Base-by-base conservation (phyloP, 92 coral and sea anemone species). In the Montipora capitata region DNA sequence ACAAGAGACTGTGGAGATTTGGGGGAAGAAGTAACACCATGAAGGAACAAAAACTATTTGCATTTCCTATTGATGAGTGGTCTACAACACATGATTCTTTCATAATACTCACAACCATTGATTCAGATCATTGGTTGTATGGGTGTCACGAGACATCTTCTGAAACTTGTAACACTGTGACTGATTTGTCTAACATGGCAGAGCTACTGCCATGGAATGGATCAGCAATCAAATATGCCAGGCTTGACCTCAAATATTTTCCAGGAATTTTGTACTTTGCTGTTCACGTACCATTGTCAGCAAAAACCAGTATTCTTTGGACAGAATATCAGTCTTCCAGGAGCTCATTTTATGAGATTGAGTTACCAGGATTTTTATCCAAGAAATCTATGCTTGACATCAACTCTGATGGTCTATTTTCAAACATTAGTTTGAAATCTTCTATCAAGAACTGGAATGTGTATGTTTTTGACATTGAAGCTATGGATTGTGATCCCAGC, bases 361-460 rank as follows among this genome's bases (percentile, higher is more conserved):
- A 95, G n/a, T 77, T 89, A 8, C 98, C 98, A 41, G 92, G 96
- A 92, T 40, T 95, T 52, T 93, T 91, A 39, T 81, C 95, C 0
- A 91, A 78, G 54, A 85, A 40, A 62, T 77, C 88, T 5, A 56
- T 83, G 42, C 68, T 91, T 76, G 95, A 93, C 20, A 89, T 95
- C 83, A 58, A 80, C 7, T 86, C 85, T 16, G 90, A 84, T 83
- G 78, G 94, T 18, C 66, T 91, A 27, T 94, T 97, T 82, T 68
- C 92, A 66, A 97, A 96, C 79, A 80, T 92, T 52, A 87, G 98
- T 61, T 83, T 97, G 27, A 92, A 96, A 66, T 92, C 96, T 70
- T 77, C 89, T 56, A 54, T 88, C 51, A 96, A 97, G 80, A 84
- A 85, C 71, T 97, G 96, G 98, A 96, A 94, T 76, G 99, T 96